These are phyloP conservation scores for Argyresthia goedartella DNA, from an alignment of 2,888 invertebrate genomes.

Conservation along the genomic window DNA sequence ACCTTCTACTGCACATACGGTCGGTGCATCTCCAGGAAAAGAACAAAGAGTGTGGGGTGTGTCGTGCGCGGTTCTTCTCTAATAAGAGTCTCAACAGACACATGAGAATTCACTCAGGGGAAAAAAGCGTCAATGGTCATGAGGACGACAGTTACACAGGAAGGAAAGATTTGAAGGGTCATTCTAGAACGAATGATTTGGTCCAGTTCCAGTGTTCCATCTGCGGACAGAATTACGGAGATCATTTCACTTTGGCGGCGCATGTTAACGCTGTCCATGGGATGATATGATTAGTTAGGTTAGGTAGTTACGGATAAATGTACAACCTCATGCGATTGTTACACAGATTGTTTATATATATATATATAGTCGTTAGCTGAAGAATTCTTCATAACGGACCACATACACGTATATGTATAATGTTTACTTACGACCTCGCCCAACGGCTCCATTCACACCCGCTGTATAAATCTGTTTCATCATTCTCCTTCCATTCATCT, in stretches of 20 bases:
- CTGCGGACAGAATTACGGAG: conserved; percentile 26
- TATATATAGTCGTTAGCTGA: too few relatives aligned
- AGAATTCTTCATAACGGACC: too few relatives aligned
- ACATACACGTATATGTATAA: too few relatives aligned
- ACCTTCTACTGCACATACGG: conserved; percentile 38
- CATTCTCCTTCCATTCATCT: too few relatives aligned
- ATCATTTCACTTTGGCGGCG: conserved; percentile 21
- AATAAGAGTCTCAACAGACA: conserved; percentile 54
- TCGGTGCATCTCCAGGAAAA: conserved; percentile 49
- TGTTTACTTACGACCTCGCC: too few relatives aligned
- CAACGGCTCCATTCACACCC: too few relatives aligned
- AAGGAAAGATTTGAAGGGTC: conserved; percentile 35
- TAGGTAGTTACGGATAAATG: not conserved
- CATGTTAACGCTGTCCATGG: conserved; percentile 25
- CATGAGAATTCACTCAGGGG: conserved; percentile 61
- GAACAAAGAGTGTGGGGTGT: conserved; percentile 41
- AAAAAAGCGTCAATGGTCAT: conserved; percentile 50
- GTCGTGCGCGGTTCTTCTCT: conserved; percentile 43
- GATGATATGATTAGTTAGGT: not conserved
- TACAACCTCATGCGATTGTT: too few relatives aligned
- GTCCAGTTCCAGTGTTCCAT: conserved; percentile 20
- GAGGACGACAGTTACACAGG: conserved; percentile 58
- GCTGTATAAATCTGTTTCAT: too few relatives aligned
- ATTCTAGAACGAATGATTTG: conserved; percentile 26
- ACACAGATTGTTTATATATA: too few relatives aligned